phyloP scores from a whole-genome alignment of 2,113 vertebrate genomes.

The Ginglymostoma cirratum region DNA sequence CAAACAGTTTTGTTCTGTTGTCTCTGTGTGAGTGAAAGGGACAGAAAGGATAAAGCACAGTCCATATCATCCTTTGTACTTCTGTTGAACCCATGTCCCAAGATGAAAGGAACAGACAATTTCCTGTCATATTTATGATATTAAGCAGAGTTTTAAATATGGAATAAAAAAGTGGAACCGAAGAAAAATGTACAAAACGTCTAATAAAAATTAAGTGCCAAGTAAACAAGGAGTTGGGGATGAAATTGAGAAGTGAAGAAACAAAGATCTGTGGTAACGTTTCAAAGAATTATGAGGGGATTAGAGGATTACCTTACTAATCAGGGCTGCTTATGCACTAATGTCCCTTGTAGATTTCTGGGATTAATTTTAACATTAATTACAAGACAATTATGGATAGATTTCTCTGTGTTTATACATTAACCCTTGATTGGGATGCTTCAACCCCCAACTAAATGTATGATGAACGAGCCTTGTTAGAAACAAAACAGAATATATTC shows the following conservation, averaged over 20 bases:
- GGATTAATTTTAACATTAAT: not conserved
- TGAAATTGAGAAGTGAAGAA: not conserved
- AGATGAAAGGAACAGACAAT: not conserved
- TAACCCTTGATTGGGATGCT: not conserved
- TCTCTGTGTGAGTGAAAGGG: slow-evolving; percentile 11
- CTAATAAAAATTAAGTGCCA: not conserved
- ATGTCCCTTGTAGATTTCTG: not conserved
- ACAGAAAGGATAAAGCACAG: not conserved
- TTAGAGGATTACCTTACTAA: not conserved
- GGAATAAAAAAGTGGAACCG: not conserved
- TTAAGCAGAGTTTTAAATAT: not conserved
- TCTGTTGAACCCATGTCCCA: not conserved
- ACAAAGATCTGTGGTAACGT: not conserved
- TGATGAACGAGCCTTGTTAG: not conserved
- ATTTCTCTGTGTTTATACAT: not conserved
- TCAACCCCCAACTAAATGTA: not conserved
- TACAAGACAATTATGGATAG: not conserved
- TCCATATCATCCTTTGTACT: not conserved
- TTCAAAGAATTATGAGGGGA: not conserved
- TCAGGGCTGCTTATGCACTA: not conserved
- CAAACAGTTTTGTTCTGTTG: not conserved
- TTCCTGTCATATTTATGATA: not conserved
- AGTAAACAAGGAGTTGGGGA: not conserved
- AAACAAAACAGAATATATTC: not conserved
- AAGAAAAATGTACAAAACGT: not conserved